Percentiles rank a stretch among this genome's conserved stretches.
Conservation (phyloP, 1,140 invertebrate species). For the Drosophila serrata region DNA sequence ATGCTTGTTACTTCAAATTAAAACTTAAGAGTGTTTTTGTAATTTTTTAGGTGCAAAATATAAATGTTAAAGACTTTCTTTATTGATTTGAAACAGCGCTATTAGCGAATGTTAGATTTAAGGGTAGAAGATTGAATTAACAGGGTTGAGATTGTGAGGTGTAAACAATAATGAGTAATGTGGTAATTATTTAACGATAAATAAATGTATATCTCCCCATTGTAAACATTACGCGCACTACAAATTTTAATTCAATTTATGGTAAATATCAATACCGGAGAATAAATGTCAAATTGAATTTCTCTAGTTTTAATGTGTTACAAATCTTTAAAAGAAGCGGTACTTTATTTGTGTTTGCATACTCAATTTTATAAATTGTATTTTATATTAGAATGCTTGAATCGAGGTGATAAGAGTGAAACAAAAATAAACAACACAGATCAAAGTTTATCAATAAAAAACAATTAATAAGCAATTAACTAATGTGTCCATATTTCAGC, state of each 20-base stretch:
- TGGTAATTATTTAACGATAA: not conserved
- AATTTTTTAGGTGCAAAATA: not conserved
- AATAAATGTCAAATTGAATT: not conserved
- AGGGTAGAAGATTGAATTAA: not conserved
- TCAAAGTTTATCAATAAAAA: conserved; percentile 5
- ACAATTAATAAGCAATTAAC: not conserved
- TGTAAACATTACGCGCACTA: too few species aligned
- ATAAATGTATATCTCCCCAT: not conserved
- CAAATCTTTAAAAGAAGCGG: not conserved
- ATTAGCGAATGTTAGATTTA: not conserved
- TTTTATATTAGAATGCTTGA: not conserved
- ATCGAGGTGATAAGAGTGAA: not conserved
- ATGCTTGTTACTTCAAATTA: not conserved
- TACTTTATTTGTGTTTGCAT: not conserved
- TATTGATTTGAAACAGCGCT: not conserved
- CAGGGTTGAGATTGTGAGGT: not conserved
- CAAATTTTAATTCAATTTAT: not conserved
- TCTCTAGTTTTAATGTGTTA: too few species aligned
- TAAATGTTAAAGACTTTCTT: not conserved
- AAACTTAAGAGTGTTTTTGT: not conserved
- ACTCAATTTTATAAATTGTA: not conserved
- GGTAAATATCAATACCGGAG: not conserved
- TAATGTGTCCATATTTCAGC: not conserved
- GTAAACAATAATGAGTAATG: too few species aligned
- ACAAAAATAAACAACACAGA: not conserved